These are phyloP conservation scores for Penelope pileata DNA, from an alignment of 2,113 vertebrate genomes.

Conservation along the genomic window DNA sequence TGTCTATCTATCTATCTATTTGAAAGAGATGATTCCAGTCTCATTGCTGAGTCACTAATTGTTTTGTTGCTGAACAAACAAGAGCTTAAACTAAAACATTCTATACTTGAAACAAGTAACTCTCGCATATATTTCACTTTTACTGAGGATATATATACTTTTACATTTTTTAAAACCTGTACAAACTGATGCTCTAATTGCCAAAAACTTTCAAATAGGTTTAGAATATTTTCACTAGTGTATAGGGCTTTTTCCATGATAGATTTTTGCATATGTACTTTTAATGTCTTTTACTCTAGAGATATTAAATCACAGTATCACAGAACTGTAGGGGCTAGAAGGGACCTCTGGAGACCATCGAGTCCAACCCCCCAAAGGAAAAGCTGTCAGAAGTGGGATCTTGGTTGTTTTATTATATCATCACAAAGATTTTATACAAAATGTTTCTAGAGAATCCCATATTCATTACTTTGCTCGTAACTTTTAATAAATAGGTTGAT, in stretches of 20 bases:
- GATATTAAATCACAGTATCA: too few relatives aligned
- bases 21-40: neutral
- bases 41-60: neutral
- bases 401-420: neutral
- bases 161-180: neutral
- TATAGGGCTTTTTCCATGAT: neutral
- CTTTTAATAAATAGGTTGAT: neutral
- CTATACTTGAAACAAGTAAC: neutral
- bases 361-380: too few relatives aligned
- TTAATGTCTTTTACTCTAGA: neutral
- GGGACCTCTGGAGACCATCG: too few relatives aligned
- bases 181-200: neutral
- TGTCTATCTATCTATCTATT: neutral
- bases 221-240: neutral
- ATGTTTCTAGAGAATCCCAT: neutral
- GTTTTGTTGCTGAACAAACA: constrained; percentile 10
- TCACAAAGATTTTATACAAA: neutral
- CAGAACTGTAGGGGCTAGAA: too few relatives aligned
- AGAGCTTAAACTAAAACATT: neutral
- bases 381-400: too few relatives aligned
- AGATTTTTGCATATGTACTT: neutral
- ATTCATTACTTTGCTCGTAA: neutral
- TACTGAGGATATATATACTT: neutral
- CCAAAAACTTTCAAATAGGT: neutral
- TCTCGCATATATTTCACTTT: neutral